phyloP scores from a whole-genome alignment of 2,888 invertebrate genomes.

The Melipona beecheii region DNA sequence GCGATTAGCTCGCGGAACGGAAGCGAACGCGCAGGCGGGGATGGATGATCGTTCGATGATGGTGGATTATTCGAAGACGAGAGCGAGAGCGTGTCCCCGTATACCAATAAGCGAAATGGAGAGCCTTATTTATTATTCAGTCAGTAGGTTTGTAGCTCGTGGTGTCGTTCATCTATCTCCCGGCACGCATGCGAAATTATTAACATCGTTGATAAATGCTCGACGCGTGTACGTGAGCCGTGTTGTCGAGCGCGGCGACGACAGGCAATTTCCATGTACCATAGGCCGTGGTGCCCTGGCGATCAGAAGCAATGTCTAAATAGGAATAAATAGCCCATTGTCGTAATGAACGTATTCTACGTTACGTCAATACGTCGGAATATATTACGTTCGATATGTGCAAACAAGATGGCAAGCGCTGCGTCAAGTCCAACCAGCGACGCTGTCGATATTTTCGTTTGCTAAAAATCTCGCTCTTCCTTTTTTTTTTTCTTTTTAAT shows the following conservation, averaged over 20 bases:
- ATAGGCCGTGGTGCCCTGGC: conserved; percentile 14
- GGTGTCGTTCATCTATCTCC: conserved; percentile 47
- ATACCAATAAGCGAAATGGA: conserved; percentile 49
- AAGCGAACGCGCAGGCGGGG: conserved; percentile 25
- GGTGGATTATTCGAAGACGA: conserved; percentile 53
- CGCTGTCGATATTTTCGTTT: neutral
- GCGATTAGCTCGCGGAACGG: conserved; percentile 46
- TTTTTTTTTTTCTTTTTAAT: neutral
- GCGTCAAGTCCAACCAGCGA: conserved; percentile 2
- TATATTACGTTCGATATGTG: conserved; percentile 40
- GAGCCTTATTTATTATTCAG: conserved; percentile 64
- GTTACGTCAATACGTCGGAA: conserved; percentile 50
- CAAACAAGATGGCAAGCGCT: conserved; percentile 30
- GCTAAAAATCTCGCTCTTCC: neutral
- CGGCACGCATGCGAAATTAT: conserved; percentile 61
- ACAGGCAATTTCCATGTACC: conserved; percentile 46
- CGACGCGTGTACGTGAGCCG: conserved; percentile 45
- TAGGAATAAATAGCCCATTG: conserved; percentile 55
- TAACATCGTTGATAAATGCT: conserved; percentile 60
- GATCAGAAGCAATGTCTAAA: conserved; percentile 49
- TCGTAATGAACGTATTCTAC: conserved; percentile 54
- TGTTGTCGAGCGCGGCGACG: conserved; percentile 3
- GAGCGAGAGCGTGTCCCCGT: conserved; percentile 25
- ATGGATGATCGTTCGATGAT: conserved; percentile 4
- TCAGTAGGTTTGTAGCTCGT: conserved; percentile 50